Conservation (phyloP, 2,888 invertebrate species). For the Caradrina kadenii region DNA sequence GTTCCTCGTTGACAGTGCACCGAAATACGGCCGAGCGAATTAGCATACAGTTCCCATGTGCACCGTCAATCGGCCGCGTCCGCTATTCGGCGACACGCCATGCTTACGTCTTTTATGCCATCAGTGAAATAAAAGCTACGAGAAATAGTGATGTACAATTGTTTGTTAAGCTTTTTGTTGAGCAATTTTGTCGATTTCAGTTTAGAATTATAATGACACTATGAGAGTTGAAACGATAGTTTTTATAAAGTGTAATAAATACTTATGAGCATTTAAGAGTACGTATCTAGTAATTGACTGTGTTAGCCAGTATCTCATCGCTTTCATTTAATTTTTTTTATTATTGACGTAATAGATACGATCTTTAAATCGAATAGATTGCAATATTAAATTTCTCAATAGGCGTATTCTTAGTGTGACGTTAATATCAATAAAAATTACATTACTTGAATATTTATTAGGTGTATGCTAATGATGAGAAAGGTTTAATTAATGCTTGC, state of each 20-base stretch:
- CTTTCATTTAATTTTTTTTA: slow-evolving; percentile 40
- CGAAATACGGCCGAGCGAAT: slow-evolving; percentile 75
- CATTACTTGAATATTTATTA: slow-evolving; percentile 45
- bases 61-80: slow-evolving; percentile 75
- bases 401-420: slow-evolving; percentile 16
- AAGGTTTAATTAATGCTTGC: slow-evolving; percentile 41
- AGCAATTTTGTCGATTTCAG: background rate
- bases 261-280: slow-evolving; percentile 14
- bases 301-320: slow-evolving; percentile 23
- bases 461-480: slow-evolving; percentile 38
- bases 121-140: slow-evolving; percentile 54
- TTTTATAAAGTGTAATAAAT: slow-evolving; percentile 35
- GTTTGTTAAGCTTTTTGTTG: slow-evolving; percentile 9
- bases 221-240: background rate
- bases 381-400: slow-evolving; percentile 47
- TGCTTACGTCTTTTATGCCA: slow-evolving; percentile 71
- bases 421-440: slow-evolving; percentile 44
- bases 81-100: slow-evolving; percentile 63
- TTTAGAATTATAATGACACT: slow-evolving; percentile 2
- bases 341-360: slow-evolving; percentile 51
- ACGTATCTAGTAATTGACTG: slow-evolving; percentile 33
- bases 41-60: slow-evolving; percentile 84
- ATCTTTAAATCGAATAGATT: slow-evolving; percentile 32
- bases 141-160: slow-evolving; percentile 52
- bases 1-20: slow-evolving; percentile 74